Base-by-base conservation (phyloP, 1,140 invertebrate genomes). In the Trachymyrmex cornetzi region DNA sequence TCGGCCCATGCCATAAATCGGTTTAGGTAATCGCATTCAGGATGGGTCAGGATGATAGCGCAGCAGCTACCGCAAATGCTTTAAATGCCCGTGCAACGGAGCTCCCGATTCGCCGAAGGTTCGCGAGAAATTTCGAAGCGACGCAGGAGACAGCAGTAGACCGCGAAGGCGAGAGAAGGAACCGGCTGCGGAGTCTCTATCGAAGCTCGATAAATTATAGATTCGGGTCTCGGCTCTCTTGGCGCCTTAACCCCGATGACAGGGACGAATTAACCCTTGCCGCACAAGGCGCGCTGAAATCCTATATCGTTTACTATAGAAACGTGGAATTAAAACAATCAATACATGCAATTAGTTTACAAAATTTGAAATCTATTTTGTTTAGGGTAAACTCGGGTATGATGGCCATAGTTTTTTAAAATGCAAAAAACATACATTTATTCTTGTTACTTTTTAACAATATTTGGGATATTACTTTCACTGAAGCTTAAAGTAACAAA, bases 1-100 rank as follows among this genome's bases (percentile, higher is more conserved):
- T 86, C 66, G 81, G 50, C 64, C 55, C 63, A 24, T 64, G 71
- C 77, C 50, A 84, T 89, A 89, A 89, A 89, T 89, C 87, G 87
- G 57, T 82, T 69, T 69, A 84, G 69, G 77, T 89, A 89, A 87
- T 81, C 85, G 79, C 79, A 69, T 86, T 66, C 77, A 64, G 38
- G 48, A 38, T 19, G 71, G 69, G 61, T 77, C 44, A 77, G 67
- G 69, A 61, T 48, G 80, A 82, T 74, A 84, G 80, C 69, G 67
- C 55, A 48, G 80, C 69, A 74, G 69, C 69, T 61, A 86, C 77
- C 77, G 64, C 85, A 80, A 86, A 86, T 86, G 85, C 85, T 86
- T 86, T 81, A 86, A 86, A 86, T 86, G 75, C 85, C 27, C 38
- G 22, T 59, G 84, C 74, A 85, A n/a, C 69, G 38, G 12, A 61